Conservation (phyloP, 1,140 invertebrate genomes). For the Anastatus disparis region DNA sequence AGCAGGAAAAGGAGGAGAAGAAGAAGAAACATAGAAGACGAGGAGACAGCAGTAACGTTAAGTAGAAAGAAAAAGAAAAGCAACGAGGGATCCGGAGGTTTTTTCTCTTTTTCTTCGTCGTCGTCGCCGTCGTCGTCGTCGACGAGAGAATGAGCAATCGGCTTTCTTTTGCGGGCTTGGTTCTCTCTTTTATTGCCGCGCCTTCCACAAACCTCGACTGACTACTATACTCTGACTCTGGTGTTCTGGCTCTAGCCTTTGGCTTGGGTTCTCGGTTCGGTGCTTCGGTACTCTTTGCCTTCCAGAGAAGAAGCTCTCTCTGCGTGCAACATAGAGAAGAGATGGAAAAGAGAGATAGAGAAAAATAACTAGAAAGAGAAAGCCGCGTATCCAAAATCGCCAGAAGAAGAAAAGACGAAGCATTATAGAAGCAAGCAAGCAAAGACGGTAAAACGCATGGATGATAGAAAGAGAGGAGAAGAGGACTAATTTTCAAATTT, state of each 20-base stretch:
- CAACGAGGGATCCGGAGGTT: neutral
- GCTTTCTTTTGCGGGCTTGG: constrained; percentile 22
- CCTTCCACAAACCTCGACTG: constrained; percentile 32
- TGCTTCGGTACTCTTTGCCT: too few species aligned
- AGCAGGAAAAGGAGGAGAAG: neutral
- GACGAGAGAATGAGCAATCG: constrained; percentile 26
- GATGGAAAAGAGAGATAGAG: neutral
- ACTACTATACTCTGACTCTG: too few species aligned
- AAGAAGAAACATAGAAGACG: too few species aligned
- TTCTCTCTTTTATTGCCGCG: constrained; percentile 33
- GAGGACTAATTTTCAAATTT: constrained; percentile 43
- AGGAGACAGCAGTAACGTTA: too few species aligned
- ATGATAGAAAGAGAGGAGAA: neutral
- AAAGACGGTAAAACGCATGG: constrained; percentile 1
- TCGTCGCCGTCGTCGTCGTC: constrained; percentile 9
- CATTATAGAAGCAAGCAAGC: neutral
- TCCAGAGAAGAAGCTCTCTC: neutral
- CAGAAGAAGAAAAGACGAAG: constrained; percentile 17
- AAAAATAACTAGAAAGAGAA: neutral
- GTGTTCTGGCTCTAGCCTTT: too few species aligned
- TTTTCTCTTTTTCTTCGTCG: neutral
- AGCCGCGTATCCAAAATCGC: constrained; percentile 26
- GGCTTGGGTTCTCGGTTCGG: too few species aligned
- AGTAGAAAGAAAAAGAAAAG: constrained; percentile 2
- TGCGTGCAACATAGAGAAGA: constrained; percentile 2